Evolutionary conservation across 2,888 invertebrate genomes (phyloP).

Genomic region (Gasteruption jaculator): DNA sequence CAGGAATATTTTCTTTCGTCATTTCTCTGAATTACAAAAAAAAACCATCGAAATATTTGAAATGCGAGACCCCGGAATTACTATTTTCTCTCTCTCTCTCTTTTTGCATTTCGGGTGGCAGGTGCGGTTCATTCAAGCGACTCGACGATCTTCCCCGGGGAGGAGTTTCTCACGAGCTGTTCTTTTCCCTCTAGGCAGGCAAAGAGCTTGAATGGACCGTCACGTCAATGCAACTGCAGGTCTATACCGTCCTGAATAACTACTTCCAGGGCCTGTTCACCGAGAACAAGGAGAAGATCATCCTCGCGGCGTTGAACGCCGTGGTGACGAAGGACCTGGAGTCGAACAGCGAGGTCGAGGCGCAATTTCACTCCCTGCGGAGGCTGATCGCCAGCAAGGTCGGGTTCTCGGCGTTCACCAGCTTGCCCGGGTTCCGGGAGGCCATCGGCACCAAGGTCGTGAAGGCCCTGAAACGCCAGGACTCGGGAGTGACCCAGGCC

Average conservation of each 20-base stretch:
- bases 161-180: no score
- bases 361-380: conserved; percentile 91
- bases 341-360: conserved; percentile 76
- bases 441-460: conserved; percentile 91
- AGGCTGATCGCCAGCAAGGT: conserved; percentile 95
- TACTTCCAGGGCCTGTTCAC: conserved; percentile 84
- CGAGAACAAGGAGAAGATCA: conserved; percentile 97
- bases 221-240: conserved; percentile 39
- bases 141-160: no score
- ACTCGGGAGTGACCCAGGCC: conserved; percentile 89
- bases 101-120: no score
- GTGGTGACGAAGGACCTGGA: conserved; percentile 68
- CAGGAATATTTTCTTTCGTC: no score
- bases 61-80: no score
- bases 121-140: no score
- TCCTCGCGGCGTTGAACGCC: conserved; percentile 83
- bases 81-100: no score
- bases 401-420: conserved; percentile 94
- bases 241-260: conserved; percentile 39
- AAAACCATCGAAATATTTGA: no score
- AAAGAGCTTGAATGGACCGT: conserved; percentile 48
- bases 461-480: conserved; percentile 79
- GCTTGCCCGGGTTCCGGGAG: conserved; percentile 87
- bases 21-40: no score
- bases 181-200: conserved; percentile 41